Evolutionary conservation across 2,113 vertebrate species (phyloP).

Genomic region (Meleagris gallopavo): DNA sequence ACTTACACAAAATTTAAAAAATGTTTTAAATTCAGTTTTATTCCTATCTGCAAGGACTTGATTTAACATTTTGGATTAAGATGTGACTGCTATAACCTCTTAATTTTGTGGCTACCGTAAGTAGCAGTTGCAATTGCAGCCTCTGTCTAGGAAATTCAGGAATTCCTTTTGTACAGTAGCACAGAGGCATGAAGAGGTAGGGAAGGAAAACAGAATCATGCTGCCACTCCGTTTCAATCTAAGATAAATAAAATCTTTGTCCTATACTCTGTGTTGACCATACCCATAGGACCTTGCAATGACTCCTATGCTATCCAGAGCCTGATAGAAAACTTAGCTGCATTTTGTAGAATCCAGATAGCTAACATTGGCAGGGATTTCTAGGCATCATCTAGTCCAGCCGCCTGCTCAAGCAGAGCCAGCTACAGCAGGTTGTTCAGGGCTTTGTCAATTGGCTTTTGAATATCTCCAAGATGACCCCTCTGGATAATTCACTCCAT

Average conservation of each 20-base stretch:
- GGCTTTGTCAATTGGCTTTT: not conserved
- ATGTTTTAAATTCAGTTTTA: not conserved
- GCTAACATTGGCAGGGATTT: not conserved
- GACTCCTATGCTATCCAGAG: not conserved
- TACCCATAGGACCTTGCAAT: not conserved
- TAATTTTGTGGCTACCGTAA: not conserved
- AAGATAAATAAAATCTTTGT: not conserved
- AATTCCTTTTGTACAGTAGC: not conserved
- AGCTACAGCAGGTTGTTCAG: not conserved
- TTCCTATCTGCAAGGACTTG: not conserved
- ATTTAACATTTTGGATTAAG: not conserved
- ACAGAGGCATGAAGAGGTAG: accelerated
- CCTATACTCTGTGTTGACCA: not conserved
- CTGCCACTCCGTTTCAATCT: not conserved
- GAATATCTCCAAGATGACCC: not conserved
- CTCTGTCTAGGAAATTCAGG: not conserved
- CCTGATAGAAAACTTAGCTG: not conserved
- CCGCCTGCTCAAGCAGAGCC: not conserved
- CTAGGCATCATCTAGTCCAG: not conserved
- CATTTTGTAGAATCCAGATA: not conserved
- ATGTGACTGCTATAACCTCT: not conserved
- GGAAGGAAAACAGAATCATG: not conserved
- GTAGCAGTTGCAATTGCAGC: not conserved
- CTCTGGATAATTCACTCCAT: not conserved
- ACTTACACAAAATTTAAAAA: not conserved